phyloP scores from a whole-genome alignment of 2,113 vertebrate genomes.

The Phaethornis superciliosus region DNA sequence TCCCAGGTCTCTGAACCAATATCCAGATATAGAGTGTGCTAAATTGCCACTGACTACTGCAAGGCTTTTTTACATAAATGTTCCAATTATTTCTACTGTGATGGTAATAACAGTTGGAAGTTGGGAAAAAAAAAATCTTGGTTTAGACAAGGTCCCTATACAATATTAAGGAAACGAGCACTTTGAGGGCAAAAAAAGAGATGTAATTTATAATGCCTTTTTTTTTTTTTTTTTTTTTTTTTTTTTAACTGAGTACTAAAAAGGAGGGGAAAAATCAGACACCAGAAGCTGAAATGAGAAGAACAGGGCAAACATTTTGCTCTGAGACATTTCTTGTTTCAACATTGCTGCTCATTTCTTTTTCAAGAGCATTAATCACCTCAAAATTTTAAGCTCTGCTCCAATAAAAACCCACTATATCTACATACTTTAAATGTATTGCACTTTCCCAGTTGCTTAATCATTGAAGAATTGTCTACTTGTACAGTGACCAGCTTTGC shows the following conservation, averaged over 20 bases:
- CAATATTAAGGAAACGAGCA: conserved; percentile 52
- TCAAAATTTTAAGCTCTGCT: conserved; percentile 26
- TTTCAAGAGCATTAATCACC: conserved; percentile 25
- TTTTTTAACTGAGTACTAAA: conserved; percentile 30
- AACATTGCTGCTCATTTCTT: background rate
- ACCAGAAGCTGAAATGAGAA: conserved; percentile 18
- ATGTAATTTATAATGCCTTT: background rate
- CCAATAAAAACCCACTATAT: background rate
- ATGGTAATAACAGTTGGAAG: conserved; percentile 51
- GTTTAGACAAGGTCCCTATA: conserved; percentile 44
- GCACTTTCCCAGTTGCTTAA: conserved; percentile 18
- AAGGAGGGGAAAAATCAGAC: background rate
- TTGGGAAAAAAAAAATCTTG: background rate
- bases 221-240: conserved; percentile 58
- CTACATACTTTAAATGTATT: background rate
- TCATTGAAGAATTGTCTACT: background rate
- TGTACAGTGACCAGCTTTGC: background rate
- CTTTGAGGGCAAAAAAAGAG: conserved; percentile 24
- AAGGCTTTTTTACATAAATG: conserved; percentile 22
- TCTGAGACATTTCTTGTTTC: background rate
- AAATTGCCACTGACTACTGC: conserved; percentile 40
- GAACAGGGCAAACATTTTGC: background rate
- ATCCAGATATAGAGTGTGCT: conserved; percentile 5
- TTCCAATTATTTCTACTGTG: conserved; percentile 38
- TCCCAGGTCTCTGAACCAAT: conserved; percentile 39